Evolutionary conservation across 2,797 vertebrate genomes (phyloP), one percentile per base, ranked within the genome.

Genomic region (Gouania willdenowi): DNA sequence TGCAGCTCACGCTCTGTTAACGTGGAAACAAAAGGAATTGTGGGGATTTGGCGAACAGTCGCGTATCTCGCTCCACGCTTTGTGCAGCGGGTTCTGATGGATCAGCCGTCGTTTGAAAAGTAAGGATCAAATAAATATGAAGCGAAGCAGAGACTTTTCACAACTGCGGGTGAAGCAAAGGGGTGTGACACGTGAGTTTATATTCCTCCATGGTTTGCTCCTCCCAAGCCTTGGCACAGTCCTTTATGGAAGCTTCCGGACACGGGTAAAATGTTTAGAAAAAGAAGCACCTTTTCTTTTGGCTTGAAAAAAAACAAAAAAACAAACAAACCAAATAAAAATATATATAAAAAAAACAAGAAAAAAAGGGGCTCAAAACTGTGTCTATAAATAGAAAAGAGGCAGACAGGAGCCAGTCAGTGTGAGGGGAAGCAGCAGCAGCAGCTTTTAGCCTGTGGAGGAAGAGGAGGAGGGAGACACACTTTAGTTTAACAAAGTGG

Each of bases 241-340:
- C 59, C 57, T 41, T 57, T 33, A 17, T 44, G 48, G 54, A 75
- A 76, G 50, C 34, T 32, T 60, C 34, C 8, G 36, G 68, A 60
- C 53, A 14, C 11, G 14, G 56, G 16, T 24, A 42, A 41, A 48
- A 43, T 41, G 52, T 49, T 51, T 55, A 62, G 42, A 70, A 69
- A n/a, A 79, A 79, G 75, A 81, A 87, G 84, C 88, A 90, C 86
- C 82, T 66, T 87, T 79, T 82, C 60, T 77, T 84, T 89, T 85
- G 85, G 85, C 81, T 85, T 84, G 40, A 63, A 71, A 68, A 75
- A 43, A 62, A 66, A 75, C 48, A 21, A 41, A 10, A 38, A 51
- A 37, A 13, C 48, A 25, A 41, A 5, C 51, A 27, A 15, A 29
- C n/a, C n/a, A n/a, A n/a, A n/a, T n/a, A 15, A 33, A 40, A 48